Evolutionary conservation across 2,888 invertebrate genomes (phyloP), one percentile per base, ranked within the genome.

Genomic region (Ferdinandea cuprea): DNA sequence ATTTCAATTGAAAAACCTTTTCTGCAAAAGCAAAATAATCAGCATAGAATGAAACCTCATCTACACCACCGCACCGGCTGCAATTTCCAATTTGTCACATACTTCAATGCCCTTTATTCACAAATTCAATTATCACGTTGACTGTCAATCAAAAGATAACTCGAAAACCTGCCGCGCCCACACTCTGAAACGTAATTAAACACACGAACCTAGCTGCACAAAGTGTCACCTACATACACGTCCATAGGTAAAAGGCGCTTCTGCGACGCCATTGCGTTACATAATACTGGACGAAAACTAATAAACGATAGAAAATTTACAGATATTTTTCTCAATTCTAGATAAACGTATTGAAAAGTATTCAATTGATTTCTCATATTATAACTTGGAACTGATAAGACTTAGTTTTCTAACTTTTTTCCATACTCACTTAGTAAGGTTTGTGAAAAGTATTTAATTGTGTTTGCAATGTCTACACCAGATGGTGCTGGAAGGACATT

Each of bases 371-470:
- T 2, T 25, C 5, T 25, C 25, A 5, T 25, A 3, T 25, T 3
- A 25, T 25, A 2, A 25, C 25, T n/a, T n/a, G n/a, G n/a, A n/a
- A n/a, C n/a, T n/a, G n/a, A n/a, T n/a, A n/a, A n/a, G n/a, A n/a
- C n/a, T n/a, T n/a, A n/a, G n/a, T n/a, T 11, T 19, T 19, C 17
- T 9, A 21, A n/a, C 1, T n/a, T 17, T 28, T 11, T 8, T 4
- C 13, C 30, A 30, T 85, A 93, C 95, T 94, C 93, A 99, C 99
- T 97, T 87, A 99, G 93, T 85, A 99, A 93, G 44, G 98, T 98
- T 92, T 98, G 98, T 52, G 98, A 97, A 92, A 99, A 99, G 92
- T 98, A 99, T 91, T 99, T 98, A 89, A 99, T 94, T 72, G 98
- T 99, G 92, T 98, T 98, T 85, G 98, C 98, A 91, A 99, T 97